phyloP scores from a whole-genome alignment of 1,140 invertebrate genomes.

The Apocrypta bakeri region DNA sequence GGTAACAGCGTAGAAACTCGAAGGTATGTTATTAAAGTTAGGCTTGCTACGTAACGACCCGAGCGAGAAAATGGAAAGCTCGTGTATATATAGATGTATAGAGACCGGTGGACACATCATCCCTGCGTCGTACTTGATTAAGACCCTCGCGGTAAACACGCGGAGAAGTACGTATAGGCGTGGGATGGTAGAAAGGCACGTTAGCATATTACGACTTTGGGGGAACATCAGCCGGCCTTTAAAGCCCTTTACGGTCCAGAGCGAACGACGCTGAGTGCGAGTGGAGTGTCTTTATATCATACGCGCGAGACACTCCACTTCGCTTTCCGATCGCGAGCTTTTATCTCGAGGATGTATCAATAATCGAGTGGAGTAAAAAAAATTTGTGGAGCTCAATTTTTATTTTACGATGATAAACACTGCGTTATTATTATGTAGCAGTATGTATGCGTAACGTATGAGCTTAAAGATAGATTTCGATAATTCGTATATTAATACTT shows the following conservation, averaged over 20 bases:
- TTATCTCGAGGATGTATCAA: neutral
- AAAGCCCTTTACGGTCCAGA: conserved; percentile 56
- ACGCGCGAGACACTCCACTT: neutral
- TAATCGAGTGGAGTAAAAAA: neutral
- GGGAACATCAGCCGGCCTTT: conserved; percentile 56
- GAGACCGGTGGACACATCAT: conserved; percentile 46
- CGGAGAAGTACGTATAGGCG: neutral
- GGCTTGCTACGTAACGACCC: conserved; percentile 37
- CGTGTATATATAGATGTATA: conserved; percentile 3
- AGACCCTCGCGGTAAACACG: conserved; percentile 51
- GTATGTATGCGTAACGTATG: neutral
- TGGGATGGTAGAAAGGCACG: conserved; percentile 39
- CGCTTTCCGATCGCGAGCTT: conserved; percentile 35
- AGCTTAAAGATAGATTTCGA: neutral
- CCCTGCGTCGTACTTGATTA: conserved; percentile 60
- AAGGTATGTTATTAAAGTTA: neutral
- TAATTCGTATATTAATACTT: neutral
- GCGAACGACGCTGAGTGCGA: conserved; percentile 5
- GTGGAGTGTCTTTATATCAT: neutral
- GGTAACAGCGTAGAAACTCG: conserved; percentile 17
- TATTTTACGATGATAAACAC: neutral
- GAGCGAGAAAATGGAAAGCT: conserved; percentile 44
- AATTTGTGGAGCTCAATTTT: neutral
- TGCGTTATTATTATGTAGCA: too few relatives aligned
- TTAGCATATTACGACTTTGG: conserved; percentile 62